phyloP scores from a whole-genome alignment of 1,140 invertebrate species.

The Ylistrum balloti region DNA sequence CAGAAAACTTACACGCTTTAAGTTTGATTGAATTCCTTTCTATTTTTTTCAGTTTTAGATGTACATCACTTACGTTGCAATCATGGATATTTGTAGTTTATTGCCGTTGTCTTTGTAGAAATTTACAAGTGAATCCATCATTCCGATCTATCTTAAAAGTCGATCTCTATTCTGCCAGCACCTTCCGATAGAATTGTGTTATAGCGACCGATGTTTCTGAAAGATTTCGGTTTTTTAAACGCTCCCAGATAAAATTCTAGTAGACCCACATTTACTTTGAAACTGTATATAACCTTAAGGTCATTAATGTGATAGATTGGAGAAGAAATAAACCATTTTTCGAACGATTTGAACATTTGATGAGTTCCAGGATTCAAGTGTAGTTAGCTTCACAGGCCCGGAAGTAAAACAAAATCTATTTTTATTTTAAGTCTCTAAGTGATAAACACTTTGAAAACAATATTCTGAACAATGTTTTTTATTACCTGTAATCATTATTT shows the following conservation, averaged over 20 bases:
- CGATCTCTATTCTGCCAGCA: background rate
- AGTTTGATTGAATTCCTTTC: background rate
- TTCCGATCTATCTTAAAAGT: background rate
- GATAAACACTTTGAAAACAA: too few species aligned
- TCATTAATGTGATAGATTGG: background rate
- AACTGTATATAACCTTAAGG: background rate
- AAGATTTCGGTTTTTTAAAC: background rate
- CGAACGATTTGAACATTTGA: background rate
- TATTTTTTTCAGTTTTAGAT: background rate
- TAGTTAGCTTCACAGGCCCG: background rate
- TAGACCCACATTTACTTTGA: background rate
- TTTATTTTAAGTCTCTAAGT: too few species aligned
- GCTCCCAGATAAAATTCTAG: background rate
- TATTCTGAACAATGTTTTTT: too few species aligned
- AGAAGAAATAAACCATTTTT: slow-evolving; percentile 23
- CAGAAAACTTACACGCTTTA: background rate
- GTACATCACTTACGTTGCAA: slow-evolving; percentile 27
- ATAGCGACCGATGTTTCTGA: background rate
- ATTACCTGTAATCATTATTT: too few species aligned
- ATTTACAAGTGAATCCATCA: slow-evolving; percentile 9
- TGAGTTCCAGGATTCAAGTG: background rate
- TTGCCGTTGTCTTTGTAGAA: background rate
- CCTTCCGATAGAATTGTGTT: background rate
- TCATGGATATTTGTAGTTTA: background rate
- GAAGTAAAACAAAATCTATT: too few species aligned